Percentiles rank a stretch among this genome's conserved stretches.
Conservation (phyloP, 2,888 invertebrate species). For the Cantharis rustica region DNA sequence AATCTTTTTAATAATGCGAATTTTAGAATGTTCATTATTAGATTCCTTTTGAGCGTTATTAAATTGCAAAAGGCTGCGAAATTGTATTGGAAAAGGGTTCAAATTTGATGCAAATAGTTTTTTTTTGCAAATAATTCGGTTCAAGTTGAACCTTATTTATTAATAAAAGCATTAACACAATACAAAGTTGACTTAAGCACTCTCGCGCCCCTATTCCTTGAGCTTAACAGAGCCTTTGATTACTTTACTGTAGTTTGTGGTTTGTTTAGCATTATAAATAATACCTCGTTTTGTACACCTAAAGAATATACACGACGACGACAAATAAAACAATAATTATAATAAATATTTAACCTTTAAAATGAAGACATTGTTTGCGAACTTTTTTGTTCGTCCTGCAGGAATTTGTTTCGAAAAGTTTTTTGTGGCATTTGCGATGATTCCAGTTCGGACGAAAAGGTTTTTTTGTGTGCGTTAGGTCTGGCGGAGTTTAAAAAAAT, state of each 20-base stretch:
- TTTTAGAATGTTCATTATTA: constrained; percentile 31
- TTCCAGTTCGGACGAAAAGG: neutral
- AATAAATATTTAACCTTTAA: neutral
- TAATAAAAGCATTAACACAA: constrained; percentile 13
- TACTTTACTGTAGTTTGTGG: constrained; percentile 22
- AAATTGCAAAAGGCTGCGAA: constrained; percentile 22
- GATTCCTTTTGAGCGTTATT: constrained; percentile 31
- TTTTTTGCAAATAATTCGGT: neutral
- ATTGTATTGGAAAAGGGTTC: constrained; percentile 11
- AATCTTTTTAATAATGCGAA: constrained; percentile 26
- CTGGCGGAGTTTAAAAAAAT: neutral
- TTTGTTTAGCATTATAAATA: constrained; percentile 13
- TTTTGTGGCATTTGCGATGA: neutral
- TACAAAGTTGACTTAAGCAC: constrained; percentile 10
- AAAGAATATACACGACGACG: neutral
- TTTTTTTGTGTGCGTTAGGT: neutral
- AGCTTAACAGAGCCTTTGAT: constrained; percentile 16
- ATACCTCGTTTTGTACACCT: constrained; percentile 3
- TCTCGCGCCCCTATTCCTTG: constrained; percentile 19
- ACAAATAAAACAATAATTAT: neutral
- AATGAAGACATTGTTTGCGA: neutral
- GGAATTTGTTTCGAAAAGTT: neutral
- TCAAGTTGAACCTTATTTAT: constrained; percentile 5
- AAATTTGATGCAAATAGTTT: constrained; percentile 5
- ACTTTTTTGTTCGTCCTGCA: neutral